These are phyloP conservation scores for Saturnia japonica DNA, from an alignment of 2,888 invertebrate species.

Conservation along the genomic window DNA sequence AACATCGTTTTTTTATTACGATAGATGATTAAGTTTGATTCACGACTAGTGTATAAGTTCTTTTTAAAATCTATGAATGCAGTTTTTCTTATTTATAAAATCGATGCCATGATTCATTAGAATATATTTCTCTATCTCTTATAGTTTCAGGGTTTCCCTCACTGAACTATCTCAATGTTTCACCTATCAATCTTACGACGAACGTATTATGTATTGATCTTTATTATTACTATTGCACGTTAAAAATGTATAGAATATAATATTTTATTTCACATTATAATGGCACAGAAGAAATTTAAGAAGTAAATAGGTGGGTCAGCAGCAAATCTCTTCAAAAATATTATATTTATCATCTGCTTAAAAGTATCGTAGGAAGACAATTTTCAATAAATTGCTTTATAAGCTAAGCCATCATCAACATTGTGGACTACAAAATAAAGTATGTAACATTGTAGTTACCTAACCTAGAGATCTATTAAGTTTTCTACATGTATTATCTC, in stretches of 20 bases:
- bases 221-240: slow-evolving; percentile 39
- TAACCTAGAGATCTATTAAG: background rate
- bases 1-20: too few species aligned
- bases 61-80: too few species aligned
- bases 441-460: background rate
- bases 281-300: slow-evolving; percentile 59
- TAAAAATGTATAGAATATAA: slow-evolving; percentile 21
- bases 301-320: slow-evolving; percentile 59
- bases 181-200: slow-evolving; percentile 15
- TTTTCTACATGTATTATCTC: background rate
- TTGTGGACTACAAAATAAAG: background rate
- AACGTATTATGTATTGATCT: slow-evolving; percentile 25
- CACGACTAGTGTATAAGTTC: too few species aligned
- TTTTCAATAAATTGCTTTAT: slow-evolving; percentile 29
- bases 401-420: slow-evolving; percentile 4
- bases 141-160: too few species aligned
- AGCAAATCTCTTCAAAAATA: slow-evolving; percentile 40
- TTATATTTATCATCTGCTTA: slow-evolving; percentile 35
- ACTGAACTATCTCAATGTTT: too few species aligned
- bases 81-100: too few species aligned
- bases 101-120: too few species aligned
- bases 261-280: slow-evolving; percentile 32
- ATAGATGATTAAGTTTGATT: too few species aligned
- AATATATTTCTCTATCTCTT: too few species aligned
- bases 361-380: slow-evolving; percentile 57